These are phyloP conservation scores for Saguinus midas DNA, from an alignment of 2,113 vertebrate species.

Conservation along the genomic window DNA sequence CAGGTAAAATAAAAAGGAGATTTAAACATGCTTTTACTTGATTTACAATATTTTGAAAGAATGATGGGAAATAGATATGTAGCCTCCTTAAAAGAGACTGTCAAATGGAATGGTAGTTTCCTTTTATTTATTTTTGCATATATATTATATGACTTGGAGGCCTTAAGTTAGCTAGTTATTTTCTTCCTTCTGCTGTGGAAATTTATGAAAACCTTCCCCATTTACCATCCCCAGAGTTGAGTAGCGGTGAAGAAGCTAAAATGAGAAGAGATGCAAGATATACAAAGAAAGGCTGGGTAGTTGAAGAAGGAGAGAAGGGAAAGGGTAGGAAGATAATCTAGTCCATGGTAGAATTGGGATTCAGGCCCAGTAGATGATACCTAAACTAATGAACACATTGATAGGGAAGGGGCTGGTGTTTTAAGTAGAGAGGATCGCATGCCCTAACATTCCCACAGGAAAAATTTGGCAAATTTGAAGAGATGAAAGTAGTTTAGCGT, in stretches of 20 bases:
- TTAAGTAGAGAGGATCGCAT: neutral
- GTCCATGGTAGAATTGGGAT: neutral
- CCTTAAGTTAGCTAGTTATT: conserved; percentile 14
- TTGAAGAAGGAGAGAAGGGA: neutral
- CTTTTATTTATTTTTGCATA: neutral
- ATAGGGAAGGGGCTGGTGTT: neutral
- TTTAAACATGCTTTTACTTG: neutral
- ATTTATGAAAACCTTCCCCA: neutral
- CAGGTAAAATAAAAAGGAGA: conserved; percentile 85
- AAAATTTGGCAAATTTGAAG: neutral
- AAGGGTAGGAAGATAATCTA: neutral
- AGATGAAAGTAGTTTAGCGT: neutral
- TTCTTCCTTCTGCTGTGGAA: conserved; percentile 19
- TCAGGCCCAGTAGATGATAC: neutral
- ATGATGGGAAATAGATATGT: neutral
- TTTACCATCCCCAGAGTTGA: neutral
- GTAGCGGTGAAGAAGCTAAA: neutral
- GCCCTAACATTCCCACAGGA: neutral
- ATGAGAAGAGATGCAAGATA: neutral
- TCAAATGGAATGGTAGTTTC: neutral
- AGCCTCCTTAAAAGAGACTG: neutral
- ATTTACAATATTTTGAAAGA: neutral
- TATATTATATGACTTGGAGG: neutral
- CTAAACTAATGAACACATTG: neutral
- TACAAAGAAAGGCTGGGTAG: neutral